Conservation (phyloP, 2,888 invertebrate species). For the Xanthia icteritia region DNA sequence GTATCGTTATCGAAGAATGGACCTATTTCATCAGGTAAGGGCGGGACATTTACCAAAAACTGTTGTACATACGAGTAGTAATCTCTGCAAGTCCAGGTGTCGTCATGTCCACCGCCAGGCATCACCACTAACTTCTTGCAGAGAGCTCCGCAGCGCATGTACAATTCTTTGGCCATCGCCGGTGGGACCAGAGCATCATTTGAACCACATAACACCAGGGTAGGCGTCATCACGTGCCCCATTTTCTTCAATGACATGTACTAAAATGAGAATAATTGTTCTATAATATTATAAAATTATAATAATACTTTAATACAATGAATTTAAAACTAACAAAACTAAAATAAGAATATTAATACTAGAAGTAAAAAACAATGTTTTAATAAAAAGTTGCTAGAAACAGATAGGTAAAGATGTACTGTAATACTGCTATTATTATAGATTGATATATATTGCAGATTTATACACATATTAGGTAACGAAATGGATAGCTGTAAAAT, state of each 20-base stretch:
- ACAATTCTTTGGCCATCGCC: slow-evolving; percentile 96
- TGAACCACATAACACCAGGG: slow-evolving; percentile 96
- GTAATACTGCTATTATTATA: no score
- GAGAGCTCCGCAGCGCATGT: slow-evolving; percentile 93
- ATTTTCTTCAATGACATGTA: slow-evolving; percentile 94
- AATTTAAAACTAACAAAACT: no score
- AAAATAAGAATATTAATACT: no score
- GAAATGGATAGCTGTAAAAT: no score
- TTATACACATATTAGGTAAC: no score
- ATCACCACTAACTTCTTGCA: slow-evolving; percentile 95
- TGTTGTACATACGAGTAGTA: slow-evolving; percentile 92
- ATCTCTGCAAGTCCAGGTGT: slow-evolving; percentile 97
- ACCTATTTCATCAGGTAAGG: slow-evolving; percentile 76
- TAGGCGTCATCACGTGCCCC: slow-evolving; percentile 93
- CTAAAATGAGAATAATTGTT: slow-evolving; percentile 85
- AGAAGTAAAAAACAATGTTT: no score
- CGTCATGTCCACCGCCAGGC: slow-evolving; percentile 97
- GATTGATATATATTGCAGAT: no score
- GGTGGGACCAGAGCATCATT: slow-evolving; percentile 97
- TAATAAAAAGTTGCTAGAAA: no score
- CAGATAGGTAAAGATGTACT: no score
- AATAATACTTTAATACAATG: no score
- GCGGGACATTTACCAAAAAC: slow-evolving; percentile 85
- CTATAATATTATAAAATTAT: no score
- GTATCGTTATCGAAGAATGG: slow-evolving; percentile 77